These are phyloP conservation scores for Pyxicephalus adspersus DNA, from an alignment of 2,113 vertebrate species.

Conservation along the genomic window DNA sequence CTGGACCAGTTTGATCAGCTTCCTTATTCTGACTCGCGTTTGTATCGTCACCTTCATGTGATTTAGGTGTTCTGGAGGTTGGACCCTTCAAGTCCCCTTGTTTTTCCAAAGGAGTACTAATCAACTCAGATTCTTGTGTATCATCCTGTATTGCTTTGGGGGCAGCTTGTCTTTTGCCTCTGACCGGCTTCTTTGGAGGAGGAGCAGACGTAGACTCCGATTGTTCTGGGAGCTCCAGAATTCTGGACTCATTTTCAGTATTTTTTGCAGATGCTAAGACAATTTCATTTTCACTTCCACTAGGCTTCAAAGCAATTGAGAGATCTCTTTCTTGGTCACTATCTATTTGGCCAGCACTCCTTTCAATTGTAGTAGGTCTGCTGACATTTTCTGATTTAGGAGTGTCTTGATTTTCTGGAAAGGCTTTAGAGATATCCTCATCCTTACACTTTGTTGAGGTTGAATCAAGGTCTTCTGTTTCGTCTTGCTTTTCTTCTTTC, in stretches of 20 bases:
- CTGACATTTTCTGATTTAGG: no score
- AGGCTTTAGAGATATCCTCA: neutral
- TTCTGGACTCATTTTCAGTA: neutral
- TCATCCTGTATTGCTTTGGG: neutral
- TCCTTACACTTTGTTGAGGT: neutral
- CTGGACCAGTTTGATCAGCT: neutral
- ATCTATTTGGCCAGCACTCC: neutral
- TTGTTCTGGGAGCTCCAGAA: neutral
- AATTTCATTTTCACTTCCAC: no score
- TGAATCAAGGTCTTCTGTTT: neutral
- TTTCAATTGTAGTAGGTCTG: neutral
- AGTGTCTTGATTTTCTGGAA: neutral
- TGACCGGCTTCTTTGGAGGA: neutral
- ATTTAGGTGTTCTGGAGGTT: neutral
- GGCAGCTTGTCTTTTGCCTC: neutral
- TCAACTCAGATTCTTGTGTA: no score
- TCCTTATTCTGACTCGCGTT: neutral
- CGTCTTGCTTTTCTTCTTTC: neutral
- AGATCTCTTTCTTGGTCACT: neutral
- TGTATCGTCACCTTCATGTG: neutral
- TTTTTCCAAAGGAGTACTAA: no score
- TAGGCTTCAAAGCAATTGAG: no score
- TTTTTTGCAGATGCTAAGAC: neutral
- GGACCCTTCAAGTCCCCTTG: no score
- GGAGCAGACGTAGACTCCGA: neutral